Evolutionary conservation across 2,113 vertebrate genomes (phyloP).

Genomic region (Hemibagrus wyckioides): DNA sequence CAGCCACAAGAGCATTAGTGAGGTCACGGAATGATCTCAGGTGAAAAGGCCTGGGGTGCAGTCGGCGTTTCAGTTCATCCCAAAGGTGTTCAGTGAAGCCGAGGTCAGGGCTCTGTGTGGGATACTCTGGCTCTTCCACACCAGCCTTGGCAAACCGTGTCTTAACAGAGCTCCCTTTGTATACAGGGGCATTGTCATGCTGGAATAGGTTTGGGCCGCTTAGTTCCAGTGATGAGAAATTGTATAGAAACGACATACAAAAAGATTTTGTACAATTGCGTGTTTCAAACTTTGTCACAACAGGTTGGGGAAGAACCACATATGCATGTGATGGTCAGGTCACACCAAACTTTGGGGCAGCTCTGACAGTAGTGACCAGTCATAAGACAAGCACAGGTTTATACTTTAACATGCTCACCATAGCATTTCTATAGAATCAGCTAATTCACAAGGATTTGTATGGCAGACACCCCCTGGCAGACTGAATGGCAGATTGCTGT

Average conservation of each 20-base stretch:
- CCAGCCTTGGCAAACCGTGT: neutral
- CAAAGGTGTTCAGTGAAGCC: neutral
- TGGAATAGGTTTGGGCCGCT: neutral
- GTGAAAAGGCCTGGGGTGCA: neutral
- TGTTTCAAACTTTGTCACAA: neutral
- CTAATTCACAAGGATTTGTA: neutral
- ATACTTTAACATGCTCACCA: neutral
- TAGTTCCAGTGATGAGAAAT: neutral
- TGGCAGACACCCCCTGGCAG: neutral
- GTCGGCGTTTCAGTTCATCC: neutral
- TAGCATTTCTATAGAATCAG: neutral
- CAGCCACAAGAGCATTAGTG: slow-evolving; percentile 2
- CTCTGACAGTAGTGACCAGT: neutral
- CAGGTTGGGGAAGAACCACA: neutral
- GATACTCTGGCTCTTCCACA: neutral
- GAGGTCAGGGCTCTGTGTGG: neutral
- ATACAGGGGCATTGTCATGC: neutral
- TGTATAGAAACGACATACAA: neutral
- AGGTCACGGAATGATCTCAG: neutral
- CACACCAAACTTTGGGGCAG: neutral
- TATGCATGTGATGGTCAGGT: neutral
- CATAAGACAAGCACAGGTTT: neutral
- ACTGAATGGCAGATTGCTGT: neutral
- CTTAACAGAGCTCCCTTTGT: neutral
- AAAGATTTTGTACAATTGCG: neutral